phyloP scores from a whole-genome alignment of 2,113 vertebrate species.

The Chiloscyllium plagiosum region DNA sequence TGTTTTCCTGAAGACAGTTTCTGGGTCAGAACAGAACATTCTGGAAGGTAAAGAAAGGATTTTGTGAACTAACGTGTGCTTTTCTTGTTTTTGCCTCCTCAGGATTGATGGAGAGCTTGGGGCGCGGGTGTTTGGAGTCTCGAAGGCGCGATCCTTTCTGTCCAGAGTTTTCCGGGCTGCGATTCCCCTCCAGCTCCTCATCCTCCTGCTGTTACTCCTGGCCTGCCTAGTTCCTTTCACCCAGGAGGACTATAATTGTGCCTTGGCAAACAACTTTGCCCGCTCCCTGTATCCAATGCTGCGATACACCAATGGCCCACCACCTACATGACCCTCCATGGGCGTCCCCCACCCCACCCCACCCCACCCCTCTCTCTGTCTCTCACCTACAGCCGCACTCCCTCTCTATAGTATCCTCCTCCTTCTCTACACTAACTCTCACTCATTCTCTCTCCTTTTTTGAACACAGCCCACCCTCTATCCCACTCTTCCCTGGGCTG shows the following conservation, averaged over 20 bases:
- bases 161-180: constrained; percentile 68
- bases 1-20: not conserved
- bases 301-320: constrained; percentile 83
- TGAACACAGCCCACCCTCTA: not conserved
- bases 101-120: not conserved
- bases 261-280: constrained; percentile 80
- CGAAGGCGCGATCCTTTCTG: constrained; percentile 60
- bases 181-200: constrained; percentile 73
- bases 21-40: not conserved
- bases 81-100: not conserved
- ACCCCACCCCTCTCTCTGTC: no score
- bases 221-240: constrained; percentile 70
- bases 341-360: not conserved
- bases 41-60: not conserved
- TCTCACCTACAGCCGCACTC: not conserved
- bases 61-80: not conserved
- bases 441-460: no score
- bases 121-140: constrained; percentile 26
- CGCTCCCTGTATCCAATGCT: constrained; percentile 88
- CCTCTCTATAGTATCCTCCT: not conserved
- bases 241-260: constrained; percentile 75
- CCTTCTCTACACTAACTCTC: not conserved
- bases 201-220: constrained; percentile 73
- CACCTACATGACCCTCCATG: constrained; percentile 63
- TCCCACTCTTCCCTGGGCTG: not conserved